These are phyloP conservation scores for Acrocyrtus sp. DNA, from an alignment of 2,888 invertebrate genomes.

Conservation along the genomic window DNA sequence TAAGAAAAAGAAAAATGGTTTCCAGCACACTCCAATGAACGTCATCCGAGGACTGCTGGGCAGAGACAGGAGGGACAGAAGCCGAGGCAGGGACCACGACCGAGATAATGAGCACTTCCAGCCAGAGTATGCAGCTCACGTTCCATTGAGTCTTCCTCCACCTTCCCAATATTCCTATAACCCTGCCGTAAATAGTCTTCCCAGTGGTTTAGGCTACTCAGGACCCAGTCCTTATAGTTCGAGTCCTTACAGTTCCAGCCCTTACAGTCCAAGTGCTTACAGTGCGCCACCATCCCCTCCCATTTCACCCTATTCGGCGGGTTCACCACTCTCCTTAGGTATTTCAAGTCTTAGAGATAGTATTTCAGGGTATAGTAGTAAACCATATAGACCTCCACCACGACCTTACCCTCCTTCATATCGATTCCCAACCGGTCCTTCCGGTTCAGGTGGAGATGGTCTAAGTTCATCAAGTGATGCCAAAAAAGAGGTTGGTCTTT, in stretches of 20 bases:
- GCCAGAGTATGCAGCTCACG: slow-evolving; percentile 15
- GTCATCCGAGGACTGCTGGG: slow-evolving; percentile 35
- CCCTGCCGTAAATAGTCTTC: slow-evolving; percentile 3
- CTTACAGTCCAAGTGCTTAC: not conserved
- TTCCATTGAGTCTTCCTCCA: slow-evolving; percentile 14
- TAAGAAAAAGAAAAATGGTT: slow-evolving; percentile 43
- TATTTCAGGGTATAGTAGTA: not conserved
- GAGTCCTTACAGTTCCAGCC: not conserved
- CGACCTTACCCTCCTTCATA: not conserved
- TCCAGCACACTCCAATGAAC: slow-evolving; percentile 45
- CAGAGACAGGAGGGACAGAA: not conserved
- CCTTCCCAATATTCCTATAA: slow-evolving; percentile 19
- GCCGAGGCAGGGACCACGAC: slow-evolving; percentile 6
- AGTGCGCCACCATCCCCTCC: slow-evolving; percentile 14
- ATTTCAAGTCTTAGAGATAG: slow-evolving; percentile 20
- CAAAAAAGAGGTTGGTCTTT: slow-evolving; percentile 2
- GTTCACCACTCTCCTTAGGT: not conserved
- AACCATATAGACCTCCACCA: not conserved
- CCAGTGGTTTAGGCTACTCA: not conserved
- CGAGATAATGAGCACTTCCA: not conserved
- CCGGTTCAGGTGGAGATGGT: not conserved
- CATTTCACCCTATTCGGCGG: not conserved
- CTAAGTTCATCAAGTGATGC: not conserved
- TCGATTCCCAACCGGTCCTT: not conserved
- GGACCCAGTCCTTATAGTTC: not conserved